A percentile compares a stretch with the other conserved stretches of the same genome.
These are phyloP conservation scores for Antrozous pallidus DNA, from an alignment of 2,797 vertebrate species.

Conservation along the genomic window DNA sequence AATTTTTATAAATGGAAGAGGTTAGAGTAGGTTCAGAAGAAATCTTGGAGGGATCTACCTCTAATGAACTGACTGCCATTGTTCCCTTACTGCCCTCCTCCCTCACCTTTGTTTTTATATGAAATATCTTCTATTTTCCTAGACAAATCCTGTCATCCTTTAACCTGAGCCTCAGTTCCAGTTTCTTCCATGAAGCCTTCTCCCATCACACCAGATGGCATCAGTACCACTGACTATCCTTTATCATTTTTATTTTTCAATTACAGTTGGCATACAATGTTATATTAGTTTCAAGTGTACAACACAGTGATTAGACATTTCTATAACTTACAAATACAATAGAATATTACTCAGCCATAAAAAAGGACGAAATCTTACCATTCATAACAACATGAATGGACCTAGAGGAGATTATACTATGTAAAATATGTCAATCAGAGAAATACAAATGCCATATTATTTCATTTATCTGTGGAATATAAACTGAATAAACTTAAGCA, in stretches of 20 bases:
- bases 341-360: background rate
- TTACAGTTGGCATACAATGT: background rate
- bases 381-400: background rate
- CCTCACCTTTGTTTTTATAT: background rate
- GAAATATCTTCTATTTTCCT: slow-evolving; percentile 32
- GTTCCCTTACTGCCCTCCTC: background rate
- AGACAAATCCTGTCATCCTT: slow-evolving; percentile 10
- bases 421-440: background rate
- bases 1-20: background rate
- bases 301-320: background rate
- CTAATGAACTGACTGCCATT: background rate
- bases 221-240: background rate
- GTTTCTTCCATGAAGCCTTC: background rate
- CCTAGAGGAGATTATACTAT: background rate
- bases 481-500: background rate
- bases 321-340: background rate
- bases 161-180: background rate
- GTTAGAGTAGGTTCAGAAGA: background rate
- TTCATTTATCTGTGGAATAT: background rate
- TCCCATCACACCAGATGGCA: background rate
- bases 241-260: background rate
- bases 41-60: background rate
- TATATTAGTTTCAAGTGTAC: background rate
- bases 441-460: background rate
- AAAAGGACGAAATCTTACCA: background rate